These are phyloP conservation scores for Hyperoplus lanceolatus DNA, from an alignment of 2,797 vertebrate species.

Conservation along the genomic window DNA sequence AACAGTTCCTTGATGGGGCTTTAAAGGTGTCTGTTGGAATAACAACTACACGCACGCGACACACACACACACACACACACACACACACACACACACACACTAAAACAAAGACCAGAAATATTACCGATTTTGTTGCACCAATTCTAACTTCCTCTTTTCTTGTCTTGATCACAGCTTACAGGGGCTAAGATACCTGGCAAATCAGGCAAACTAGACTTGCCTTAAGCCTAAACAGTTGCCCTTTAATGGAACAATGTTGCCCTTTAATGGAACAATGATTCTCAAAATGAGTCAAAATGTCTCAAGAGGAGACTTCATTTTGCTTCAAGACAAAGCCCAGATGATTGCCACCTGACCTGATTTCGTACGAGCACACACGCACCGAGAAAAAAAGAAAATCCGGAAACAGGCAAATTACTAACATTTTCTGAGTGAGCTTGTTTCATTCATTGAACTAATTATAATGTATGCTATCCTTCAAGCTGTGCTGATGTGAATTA, in stretches of 20 bases:
- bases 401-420: not conserved
- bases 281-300: not conserved
- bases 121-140: no score
- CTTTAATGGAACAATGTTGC: not conserved
- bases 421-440: conserved; percentile 22
- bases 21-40: no score
- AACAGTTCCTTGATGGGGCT: no score
- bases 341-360: conserved; percentile 27
- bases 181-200: no score
- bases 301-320: conserved; percentile 4
- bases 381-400: no score
- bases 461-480: conserved; percentile 47
- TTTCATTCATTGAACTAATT: conserved; percentile 55
- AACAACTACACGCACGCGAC: no score
- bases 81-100: no score
- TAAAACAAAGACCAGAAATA: no score
- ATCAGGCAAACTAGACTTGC: not conserved
- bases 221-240: not conserved
- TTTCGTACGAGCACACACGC: not conserved
- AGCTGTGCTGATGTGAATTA: conserved; percentile 55
- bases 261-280: not conserved
- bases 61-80: no score
- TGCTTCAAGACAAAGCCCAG: not conserved
- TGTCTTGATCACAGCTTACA: no score
- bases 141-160: no score